Conservation (phyloP, 2,113 vertebrate species). For the Brachyhypopomus gauderio region DNA sequence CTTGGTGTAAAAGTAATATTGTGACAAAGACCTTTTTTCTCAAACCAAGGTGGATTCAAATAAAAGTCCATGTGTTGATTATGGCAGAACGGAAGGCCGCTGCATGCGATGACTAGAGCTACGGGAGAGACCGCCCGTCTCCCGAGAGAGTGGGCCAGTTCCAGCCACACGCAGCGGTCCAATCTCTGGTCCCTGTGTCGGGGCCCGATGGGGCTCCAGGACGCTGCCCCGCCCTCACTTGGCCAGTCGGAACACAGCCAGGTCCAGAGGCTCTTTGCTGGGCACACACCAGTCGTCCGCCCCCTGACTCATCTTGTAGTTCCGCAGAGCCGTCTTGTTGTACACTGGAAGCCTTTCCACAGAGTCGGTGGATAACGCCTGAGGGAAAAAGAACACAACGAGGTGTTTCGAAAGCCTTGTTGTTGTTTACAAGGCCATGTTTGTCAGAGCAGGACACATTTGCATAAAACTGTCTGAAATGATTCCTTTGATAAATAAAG, state of each 20-base stretch:
- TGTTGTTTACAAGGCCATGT: background rate
- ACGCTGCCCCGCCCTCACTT: constrained; percentile 64
- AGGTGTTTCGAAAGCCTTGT: background rate
- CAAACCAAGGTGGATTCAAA: constrained; percentile 1
- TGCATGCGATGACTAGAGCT: constrained; percentile 42
- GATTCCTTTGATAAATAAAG: background rate
- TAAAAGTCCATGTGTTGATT: constrained; percentile 9
- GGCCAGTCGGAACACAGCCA: constrained; percentile 80
- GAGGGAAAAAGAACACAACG: constrained; percentile 20
- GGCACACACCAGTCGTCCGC: constrained; percentile 92
- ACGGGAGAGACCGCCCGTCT: constrained; percentile 23
- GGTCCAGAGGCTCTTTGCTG: constrained; percentile 89
- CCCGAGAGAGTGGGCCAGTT: constrained; percentile 25
- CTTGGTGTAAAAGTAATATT: constrained; percentile 32
- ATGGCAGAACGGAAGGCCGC: constrained; percentile 35
- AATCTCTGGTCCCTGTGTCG: constrained; percentile 19
- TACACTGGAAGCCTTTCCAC: constrained; percentile 92
- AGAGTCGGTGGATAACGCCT: constrained; percentile 93
- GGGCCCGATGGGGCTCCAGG: constrained; percentile 13
- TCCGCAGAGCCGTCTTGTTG: constrained; percentile 91
- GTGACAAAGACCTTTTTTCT: constrained; percentile 5
- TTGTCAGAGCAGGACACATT: background rate
- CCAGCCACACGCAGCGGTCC: background rate
- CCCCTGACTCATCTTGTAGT: constrained; percentile 89
- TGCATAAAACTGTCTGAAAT: background rate